These are phyloP conservation scores for Centrocercus urophasianus DNA, from an alignment of 2,113 vertebrate genomes.

Conservation along the genomic window DNA sequence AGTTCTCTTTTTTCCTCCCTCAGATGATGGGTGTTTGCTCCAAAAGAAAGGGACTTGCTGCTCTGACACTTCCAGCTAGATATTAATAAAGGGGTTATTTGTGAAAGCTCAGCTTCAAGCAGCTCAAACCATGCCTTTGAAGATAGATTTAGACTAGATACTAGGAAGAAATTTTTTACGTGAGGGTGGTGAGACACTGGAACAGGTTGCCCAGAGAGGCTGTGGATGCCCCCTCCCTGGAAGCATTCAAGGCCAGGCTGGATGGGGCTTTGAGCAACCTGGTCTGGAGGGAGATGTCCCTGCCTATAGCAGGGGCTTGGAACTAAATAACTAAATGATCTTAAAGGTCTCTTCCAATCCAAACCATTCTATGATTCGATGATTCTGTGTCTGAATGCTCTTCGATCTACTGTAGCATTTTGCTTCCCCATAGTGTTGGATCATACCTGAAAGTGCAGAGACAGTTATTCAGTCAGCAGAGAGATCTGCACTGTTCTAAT, in stretches of 20 bases:
- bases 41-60: conserved; percentile 2
- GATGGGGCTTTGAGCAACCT: too few species aligned
- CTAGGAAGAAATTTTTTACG: too few species aligned
- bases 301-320: too few species aligned
- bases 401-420: neutral
- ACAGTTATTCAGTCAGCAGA: neutral
- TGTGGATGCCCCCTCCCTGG: too few species aligned
- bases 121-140: neutral
- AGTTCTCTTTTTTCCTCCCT: conserved; percentile 31
- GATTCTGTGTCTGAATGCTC: neutral
- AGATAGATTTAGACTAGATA: too few species aligned
- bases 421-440: neutral
- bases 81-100: neutral
- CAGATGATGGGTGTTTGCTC: neutral
- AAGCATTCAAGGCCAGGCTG: too few species aligned
- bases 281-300: too few species aligned
- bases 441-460: neutral
- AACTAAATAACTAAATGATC: too few species aligned
- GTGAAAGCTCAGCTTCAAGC: neutral
- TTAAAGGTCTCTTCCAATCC: too few species aligned
- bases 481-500: neutral
- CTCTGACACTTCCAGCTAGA: conserved; percentile 34
- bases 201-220: too few species aligned
- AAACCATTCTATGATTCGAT: too few species aligned
- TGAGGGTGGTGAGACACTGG: too few species aligned